Conservation (phyloP, 2,113 vertebrate genomes). For the Pavo muticus region DNA sequence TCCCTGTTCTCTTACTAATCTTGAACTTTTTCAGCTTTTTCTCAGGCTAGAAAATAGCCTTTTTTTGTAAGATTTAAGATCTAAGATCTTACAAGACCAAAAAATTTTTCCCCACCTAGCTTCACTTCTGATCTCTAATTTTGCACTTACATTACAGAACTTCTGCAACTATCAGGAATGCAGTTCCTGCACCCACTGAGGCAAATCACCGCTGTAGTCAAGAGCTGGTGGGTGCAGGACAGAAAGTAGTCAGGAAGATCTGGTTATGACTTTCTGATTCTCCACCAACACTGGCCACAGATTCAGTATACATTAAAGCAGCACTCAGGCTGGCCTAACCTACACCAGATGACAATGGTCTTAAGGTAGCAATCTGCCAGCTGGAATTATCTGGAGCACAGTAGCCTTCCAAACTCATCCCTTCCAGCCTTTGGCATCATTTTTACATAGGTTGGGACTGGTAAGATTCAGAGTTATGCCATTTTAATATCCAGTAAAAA, state of each 20-base stretch:
- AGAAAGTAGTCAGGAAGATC: neutral
- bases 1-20: neutral
- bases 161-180: neutral
- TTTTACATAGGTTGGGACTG: neutral
- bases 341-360: neutral
- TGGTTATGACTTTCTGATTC: neutral
- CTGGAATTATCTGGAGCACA: neutral
- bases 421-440: neutral
- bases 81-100: neutral
- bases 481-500: neutral
- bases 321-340: neutral
- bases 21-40: neutral
- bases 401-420: neutral
- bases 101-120: neutral
- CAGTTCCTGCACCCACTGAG: neutral
- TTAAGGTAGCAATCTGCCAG: neutral
- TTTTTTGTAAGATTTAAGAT: neutral
- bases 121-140: neutral
- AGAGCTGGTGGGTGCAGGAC: neutral
- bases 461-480: neutral
- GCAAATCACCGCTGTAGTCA: neutral
- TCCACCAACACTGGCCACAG: neutral
- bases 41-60: neutral
- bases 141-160: neutral
- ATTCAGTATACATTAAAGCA: rapidly evolving